Base-by-base conservation (phyloP, 2,888 invertebrate species). In the Orthonevra nobilis region DNA sequence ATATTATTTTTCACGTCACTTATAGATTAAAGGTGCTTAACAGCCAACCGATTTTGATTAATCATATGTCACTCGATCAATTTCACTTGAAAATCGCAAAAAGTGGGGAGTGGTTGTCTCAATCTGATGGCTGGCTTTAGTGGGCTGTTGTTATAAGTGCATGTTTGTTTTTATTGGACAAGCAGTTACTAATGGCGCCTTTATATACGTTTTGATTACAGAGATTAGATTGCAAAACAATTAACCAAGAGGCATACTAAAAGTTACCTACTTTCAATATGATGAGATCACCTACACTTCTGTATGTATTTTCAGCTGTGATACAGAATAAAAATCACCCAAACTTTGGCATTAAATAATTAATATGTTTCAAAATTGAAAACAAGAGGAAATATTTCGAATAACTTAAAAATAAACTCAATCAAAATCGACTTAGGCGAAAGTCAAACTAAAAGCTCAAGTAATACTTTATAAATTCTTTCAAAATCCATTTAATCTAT, bases 31-130 rank as follows among this genome's bases (percentile, higher is more conserved):
- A 28, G 48, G 44, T 52, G 50, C 52, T 70, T 58, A 63, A 32
- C 32, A 28, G n/a, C n/a, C n/a, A 58, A 20, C 64, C 44, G 64
- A 52, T 54, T 72, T 77, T 60, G 58, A 64, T 72, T 72, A 64
- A 77, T 77, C 77, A 60, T 54, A 54, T 72, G 77, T 72, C 72
- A 77, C 70, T 54, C 72, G 77, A 77, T 77, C 77, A 77, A 77
- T 77, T 66, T 58, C 38, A 58, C 28, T 60, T 52, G 64, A 77
- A 52, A 54, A 42, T 40, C 9, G 15, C 17, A 20, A 32, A 50
- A 48, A 32, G n/a, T n/a, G 36, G 63, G 64, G 69, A 69, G 60
- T 52, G 42, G 60, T 60, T 32, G 36, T 14, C n/a, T 63, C 9
- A 52, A 28, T 54, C 38, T 26, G 32, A 34, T 36, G 23, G 23